phyloP scores from a whole-genome alignment of 2,888 invertebrate species.

The Caradrina clavipalpis region DNA sequence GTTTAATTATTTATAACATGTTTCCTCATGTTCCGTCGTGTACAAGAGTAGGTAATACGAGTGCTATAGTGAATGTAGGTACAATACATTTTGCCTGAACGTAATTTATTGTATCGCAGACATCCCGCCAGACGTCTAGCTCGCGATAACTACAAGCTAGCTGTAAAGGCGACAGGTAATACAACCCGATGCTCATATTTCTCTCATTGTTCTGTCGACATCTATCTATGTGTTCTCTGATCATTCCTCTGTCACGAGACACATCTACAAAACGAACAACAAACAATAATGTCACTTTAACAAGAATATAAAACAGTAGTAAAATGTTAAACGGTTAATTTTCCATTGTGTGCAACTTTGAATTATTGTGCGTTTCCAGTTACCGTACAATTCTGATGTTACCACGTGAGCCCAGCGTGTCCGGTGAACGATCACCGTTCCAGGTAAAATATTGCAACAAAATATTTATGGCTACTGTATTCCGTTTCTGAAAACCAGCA shows the following conservation, averaged over 20 bases:
- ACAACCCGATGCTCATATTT: constrained; percentile 34
- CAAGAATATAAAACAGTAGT: constrained; percentile 12
- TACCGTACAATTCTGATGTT: not conserved
- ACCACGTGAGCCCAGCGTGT: not conserved
- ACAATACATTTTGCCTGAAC: not conserved
- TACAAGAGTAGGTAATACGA: not conserved
- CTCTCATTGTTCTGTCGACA: constrained; percentile 26
- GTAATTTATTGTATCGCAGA: not conserved
- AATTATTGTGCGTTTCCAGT: constrained; percentile 4
- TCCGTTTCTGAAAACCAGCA: constrained; percentile 2
- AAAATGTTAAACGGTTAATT: constrained; percentile 1
- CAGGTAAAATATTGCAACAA: not conserved
- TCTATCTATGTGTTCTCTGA: constrained; percentile 37
- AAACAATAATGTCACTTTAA: constrained; percentile 17
- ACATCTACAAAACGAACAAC: not conserved
- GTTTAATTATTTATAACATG: no score
- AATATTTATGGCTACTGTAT: constrained; percentile 1
- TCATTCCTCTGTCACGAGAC: constrained; percentile 15
- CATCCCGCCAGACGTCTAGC: not conserved
- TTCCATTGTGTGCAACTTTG: not conserved
- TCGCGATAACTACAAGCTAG: constrained; percentile 20
- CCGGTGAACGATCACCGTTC: not conserved
- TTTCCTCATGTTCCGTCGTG: not conserved
- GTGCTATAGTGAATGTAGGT: not conserved
- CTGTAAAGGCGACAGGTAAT: constrained; percentile 31